Percentiles rank a stretch among this genome's conserved stretches.
These are phyloP conservation scores for Bos taurus DNA, from an alignment of 2,113 vertebrate species.

Conservation along the genomic window DNA sequence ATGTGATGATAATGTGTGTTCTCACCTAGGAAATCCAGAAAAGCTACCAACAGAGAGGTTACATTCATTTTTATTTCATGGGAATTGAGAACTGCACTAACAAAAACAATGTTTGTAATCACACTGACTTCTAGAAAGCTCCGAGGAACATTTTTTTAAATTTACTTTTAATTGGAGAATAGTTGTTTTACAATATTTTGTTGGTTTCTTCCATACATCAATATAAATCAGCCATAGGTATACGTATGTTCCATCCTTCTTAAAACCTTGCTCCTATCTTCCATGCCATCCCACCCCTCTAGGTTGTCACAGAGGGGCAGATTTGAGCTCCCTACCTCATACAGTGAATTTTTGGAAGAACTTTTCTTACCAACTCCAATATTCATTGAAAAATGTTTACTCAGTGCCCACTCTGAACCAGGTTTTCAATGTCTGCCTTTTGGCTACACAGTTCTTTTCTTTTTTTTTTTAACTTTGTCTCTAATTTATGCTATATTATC, in stretches of 20 bases:
- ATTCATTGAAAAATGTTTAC: conserved; percentile 25
- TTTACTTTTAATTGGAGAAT: not conserved
- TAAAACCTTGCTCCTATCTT: not conserved
- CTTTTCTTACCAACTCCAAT: not conserved
- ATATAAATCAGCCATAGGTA: not conserved
- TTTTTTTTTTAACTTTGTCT: not conserved
- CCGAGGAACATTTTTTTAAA: not conserved
- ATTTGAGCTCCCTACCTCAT: not conserved
- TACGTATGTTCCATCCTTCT: not conserved
- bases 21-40: not conserved
- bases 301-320: not conserved
- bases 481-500: conserved; percentile 49
- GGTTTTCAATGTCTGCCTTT: not conserved
- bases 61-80: not conserved
- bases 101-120: not conserved
- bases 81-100: not conserved
- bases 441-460: not conserved
- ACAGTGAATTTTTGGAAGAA: not conserved
- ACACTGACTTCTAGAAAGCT: not conserved
- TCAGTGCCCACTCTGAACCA: not conserved
- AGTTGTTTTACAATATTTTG: not conserved
- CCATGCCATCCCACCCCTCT: not conserved
- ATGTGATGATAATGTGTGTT: not conserved
- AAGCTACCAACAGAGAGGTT: not conserved
- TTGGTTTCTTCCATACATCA: not conserved